These are phyloP conservation scores for Thinocorus orbignyianus DNA, from an alignment of 2,113 vertebrate genomes.

Conservation along the genomic window DNA sequence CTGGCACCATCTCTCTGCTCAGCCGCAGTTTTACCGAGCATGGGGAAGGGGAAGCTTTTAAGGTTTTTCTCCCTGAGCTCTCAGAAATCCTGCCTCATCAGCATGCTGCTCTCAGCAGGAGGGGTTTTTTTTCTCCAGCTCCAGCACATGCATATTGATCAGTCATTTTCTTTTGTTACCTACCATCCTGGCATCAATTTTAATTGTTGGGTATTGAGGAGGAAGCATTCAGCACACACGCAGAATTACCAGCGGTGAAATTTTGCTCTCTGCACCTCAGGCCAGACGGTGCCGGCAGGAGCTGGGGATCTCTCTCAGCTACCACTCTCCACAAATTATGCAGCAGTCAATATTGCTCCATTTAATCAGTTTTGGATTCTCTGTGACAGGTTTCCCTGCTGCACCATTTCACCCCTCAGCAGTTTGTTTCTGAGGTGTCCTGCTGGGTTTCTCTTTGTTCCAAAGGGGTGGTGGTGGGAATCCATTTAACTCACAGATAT, in stretches of 20 bases:
- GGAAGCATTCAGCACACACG: neutral
- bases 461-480: neutral
- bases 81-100: conserved; percentile 22
- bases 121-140: neutral
- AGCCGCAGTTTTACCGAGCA: neutral
- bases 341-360: conserved; percentile 1
- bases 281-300: neutral
- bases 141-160: conserved; percentile 60
- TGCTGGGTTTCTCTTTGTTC: neutral
- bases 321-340: neutral
- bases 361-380: conserved; percentile 20
- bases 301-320: neutral
- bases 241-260: neutral
- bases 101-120: conserved; percentile 25
- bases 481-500: neutral
- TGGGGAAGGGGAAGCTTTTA: neutral
- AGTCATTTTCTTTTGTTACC: conserved; percentile 46
- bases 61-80: neutral
- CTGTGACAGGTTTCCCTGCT: neutral
- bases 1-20: neutral
- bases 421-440: neutral
- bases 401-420: neutral
- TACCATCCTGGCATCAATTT: conserved; percentile 37
- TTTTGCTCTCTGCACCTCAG: neutral
- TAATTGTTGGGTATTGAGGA: neutral